Percentiles rank a stretch among this genome's conserved stretches.
Conservation (phyloP, 1,140 invertebrate genomes). For the Phocides pigmalion region DNA sequence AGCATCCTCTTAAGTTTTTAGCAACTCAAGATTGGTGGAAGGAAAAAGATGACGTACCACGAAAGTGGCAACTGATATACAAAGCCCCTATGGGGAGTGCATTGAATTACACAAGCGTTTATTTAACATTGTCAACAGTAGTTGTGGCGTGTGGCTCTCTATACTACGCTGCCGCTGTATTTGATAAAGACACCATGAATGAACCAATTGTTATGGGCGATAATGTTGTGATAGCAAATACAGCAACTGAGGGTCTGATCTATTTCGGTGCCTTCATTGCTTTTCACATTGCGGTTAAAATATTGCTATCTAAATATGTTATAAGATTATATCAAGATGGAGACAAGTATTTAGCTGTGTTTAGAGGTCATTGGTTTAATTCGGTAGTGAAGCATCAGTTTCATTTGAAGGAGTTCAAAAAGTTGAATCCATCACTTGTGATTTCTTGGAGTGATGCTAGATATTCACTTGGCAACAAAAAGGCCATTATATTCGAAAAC, state of each 20-base stretch:
- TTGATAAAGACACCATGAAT: slow-evolving; percentile 52
- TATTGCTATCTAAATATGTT: slow-evolving; percentile 70
- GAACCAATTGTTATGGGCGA: slow-evolving; percentile 65
- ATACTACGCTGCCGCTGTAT: slow-evolving; percentile 64
- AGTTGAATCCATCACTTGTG: slow-evolving; percentile 61
- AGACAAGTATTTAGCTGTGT: slow-evolving; percentile 72
- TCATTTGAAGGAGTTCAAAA: slow-evolving; percentile 66
- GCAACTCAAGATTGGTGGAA: slow-evolving; percentile 64
- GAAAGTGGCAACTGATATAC: slow-evolving; percentile 70
- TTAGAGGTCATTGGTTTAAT: slow-evolving; percentile 65
- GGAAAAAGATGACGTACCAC: slow-evolving; percentile 59
- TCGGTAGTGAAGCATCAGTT: slow-evolving; percentile 66
- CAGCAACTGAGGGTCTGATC: slow-evolving; percentile 57
- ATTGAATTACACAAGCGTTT: slow-evolving; percentile 59
- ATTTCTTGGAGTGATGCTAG: slow-evolving; percentile 70
- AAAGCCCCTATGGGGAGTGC: slow-evolving; percentile 70
- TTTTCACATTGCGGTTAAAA: slow-evolving; percentile 64
- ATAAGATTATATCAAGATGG: slow-evolving; percentile 68
- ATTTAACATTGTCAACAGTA: slow-evolving; percentile 62
- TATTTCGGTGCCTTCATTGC: slow-evolving; percentile 65
- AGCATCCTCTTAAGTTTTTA: slow-evolving; percentile 65
- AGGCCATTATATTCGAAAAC: slow-evolving; percentile 66
- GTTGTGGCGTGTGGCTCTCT: slow-evolving; percentile 43
- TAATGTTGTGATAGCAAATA: slow-evolving; percentile 67
- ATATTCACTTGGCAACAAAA: slow-evolving; percentile 66